These are phyloP conservation scores for Latrodectus hesperus DNA, from an alignment of 2,888 invertebrate species.

Conservation along the genomic window DNA sequence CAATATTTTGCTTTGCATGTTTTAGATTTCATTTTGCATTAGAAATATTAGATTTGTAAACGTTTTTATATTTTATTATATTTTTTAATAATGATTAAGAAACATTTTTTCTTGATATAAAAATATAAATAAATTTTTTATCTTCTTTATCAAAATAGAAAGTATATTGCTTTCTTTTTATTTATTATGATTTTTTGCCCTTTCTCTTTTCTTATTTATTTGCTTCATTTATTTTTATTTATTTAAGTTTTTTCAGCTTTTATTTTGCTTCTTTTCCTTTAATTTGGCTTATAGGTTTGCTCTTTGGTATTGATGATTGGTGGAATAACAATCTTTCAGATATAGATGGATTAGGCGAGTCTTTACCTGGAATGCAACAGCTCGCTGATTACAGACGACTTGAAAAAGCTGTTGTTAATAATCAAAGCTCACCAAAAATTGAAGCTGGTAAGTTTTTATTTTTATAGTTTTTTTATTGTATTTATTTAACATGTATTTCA, in stretches of 20 bases:
- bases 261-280: constrained; percentile 19
- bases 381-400: constrained; percentile 90
- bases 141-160: no score
- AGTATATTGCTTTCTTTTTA: constrained; percentile 16
- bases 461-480: background rate
- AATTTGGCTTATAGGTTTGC: constrained; percentile 48
- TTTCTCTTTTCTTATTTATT: background rate
- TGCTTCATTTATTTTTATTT: background rate
- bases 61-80: no score
- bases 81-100: no score
- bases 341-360: constrained; percentile 87
- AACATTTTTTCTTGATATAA: no score
- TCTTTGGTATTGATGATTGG: constrained; percentile 67
- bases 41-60: no score
- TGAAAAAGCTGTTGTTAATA: constrained; percentile 84
- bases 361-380: constrained; percentile 82
- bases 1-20: no score
- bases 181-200: background rate
- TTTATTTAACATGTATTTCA: no score
- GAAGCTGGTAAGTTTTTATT: constrained; percentile 81
- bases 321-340: constrained; percentile 77
- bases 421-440: constrained; percentile 82
- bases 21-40: no score
- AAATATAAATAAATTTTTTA: no score
- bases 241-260: no score